phyloP scores from a whole-genome alignment of 2,888 invertebrate genomes.

The Lasioglossum zephyrum region DNA sequence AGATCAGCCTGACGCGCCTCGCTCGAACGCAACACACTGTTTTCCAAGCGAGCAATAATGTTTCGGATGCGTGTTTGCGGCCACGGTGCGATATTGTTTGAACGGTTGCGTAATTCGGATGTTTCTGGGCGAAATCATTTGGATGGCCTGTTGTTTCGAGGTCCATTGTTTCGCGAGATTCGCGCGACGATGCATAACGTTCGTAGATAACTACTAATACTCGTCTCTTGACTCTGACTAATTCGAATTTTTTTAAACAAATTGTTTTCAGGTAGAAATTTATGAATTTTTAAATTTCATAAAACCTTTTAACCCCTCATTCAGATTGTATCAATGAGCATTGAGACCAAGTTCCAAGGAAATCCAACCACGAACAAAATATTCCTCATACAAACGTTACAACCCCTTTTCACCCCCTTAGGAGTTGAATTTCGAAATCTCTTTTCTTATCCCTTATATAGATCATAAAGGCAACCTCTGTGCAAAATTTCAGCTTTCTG shows the following conservation, averaged over 20 bases:
- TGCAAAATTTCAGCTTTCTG: too few species aligned
- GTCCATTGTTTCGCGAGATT: neutral
- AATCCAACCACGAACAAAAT: too few species aligned
- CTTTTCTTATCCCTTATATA: too few species aligned
- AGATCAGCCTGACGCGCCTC: neutral
- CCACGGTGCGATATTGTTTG: neutral
- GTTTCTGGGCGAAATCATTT: neutral
- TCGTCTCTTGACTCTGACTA: neutral
- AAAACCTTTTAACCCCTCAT: too few species aligned
- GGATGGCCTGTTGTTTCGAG: neutral
- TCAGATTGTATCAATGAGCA: too few species aligned
- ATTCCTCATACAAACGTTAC: too few species aligned
- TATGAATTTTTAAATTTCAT: too few species aligned
- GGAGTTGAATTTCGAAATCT: too few species aligned
- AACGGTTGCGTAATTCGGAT: neutral
- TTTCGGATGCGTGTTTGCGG: neutral
- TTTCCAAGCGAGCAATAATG: conserved; percentile 2
- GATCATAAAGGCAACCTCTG: too few species aligned
- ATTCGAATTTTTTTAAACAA: neutral
- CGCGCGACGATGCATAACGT: neutral
- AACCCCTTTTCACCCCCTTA: too few species aligned
- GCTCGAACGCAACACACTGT: neutral
- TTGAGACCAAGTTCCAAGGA: too few species aligned
- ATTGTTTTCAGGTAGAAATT: neutral
- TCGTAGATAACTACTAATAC: neutral